Conservation (phyloP, 2,113 vertebrate genomes). For the Tupaia tana region DNA sequence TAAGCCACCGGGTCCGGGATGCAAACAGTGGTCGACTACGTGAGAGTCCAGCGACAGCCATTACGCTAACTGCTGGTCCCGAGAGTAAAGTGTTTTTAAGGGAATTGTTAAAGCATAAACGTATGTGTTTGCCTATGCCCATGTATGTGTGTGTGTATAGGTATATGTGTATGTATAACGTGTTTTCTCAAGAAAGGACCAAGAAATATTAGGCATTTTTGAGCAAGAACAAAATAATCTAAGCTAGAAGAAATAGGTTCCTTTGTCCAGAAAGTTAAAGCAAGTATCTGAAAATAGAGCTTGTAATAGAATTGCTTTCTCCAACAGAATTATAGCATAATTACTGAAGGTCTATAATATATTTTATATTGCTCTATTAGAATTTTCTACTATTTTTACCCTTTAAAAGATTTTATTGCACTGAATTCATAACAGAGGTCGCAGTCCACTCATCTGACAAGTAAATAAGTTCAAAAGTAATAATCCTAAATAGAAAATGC, state of each 20-base stretch:
- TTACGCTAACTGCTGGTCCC: no score
- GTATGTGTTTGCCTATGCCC: background rate
- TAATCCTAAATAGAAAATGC: slow-evolving; percentile 49
- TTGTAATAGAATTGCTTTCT: slow-evolving; percentile 53
- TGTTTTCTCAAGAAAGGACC: background rate
- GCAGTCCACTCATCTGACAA: slow-evolving; percentile 35
- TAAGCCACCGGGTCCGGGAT: no score
- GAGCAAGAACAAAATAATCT: slow-evolving; percentile 15
- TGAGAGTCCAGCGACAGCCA: no score
- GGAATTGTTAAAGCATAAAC: background rate
- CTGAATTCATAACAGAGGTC: slow-evolving; percentile 46
- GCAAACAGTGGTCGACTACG: no score
- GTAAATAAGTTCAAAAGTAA: slow-evolving; percentile 18
- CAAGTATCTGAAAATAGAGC: background rate
- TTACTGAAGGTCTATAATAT: slow-evolving; percentile 12
- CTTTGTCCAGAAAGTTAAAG: slow-evolving; percentile 47
- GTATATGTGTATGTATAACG: background rate
- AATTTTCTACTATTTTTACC: slow-evolving; percentile 39
- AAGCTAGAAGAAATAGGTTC: background rate
- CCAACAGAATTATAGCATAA: slow-evolving; percentile 53
- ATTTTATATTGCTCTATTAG: slow-evolving; percentile 43
- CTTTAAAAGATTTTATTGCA: slow-evolving; percentile 44
- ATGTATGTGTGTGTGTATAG: background rate
- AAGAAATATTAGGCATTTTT: slow-evolving; percentile 25
- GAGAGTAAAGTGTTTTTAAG: background rate